Base-by-base conservation (phyloP, 2,797 vertebrate genomes). In the Kryptopterus vitreolus region DNA sequence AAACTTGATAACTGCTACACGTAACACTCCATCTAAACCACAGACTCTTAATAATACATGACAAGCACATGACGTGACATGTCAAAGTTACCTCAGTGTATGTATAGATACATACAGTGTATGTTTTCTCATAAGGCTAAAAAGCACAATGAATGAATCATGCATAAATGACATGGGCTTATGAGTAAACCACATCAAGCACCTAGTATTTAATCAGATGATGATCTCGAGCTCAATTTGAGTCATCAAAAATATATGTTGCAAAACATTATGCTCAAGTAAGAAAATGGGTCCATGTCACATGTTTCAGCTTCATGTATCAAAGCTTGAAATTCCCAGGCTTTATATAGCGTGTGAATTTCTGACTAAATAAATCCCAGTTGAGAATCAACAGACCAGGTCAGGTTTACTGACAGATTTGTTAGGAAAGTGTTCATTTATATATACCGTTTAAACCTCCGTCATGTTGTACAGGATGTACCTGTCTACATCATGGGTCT, bases 261-360 rank as follows among this genome's bases (percentile, higher is more conserved):
- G 11, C 33, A 43, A 58, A 57, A 18, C 71, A 58, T 53, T 20
- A 71, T 3, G 53, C 18, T 73, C 22, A 35, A 35, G 31, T 16
- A 57, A 57, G 11, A 9, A 74, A 58, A 43, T 24, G 35, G 53
- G 7, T 13, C 33, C 22, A 1, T 16, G 71, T 58, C 53, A 74
- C 71, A 58, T 43, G 71, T 58, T 53, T 18, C 33, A 10, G 33
- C 33, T 55, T 24, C 24, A 9, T 73, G 38, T 55, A 57, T 57
- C 31, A 73, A 73, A 8, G 22, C 52, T 57, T 72, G 31, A 57
- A 53, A 55, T 72, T 35, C 22, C 11, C 69, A 53, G 18, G 69
- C 69, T 33, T 53, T 71, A 53, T 33, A 71, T 53, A 33, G 48
- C 26, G 43, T 71, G 48, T 33, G 69, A 71, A 71, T n/a, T 53